Conservation (phyloP, 2,888 invertebrate genomes). For the Tetragonisca angustula region DNA sequence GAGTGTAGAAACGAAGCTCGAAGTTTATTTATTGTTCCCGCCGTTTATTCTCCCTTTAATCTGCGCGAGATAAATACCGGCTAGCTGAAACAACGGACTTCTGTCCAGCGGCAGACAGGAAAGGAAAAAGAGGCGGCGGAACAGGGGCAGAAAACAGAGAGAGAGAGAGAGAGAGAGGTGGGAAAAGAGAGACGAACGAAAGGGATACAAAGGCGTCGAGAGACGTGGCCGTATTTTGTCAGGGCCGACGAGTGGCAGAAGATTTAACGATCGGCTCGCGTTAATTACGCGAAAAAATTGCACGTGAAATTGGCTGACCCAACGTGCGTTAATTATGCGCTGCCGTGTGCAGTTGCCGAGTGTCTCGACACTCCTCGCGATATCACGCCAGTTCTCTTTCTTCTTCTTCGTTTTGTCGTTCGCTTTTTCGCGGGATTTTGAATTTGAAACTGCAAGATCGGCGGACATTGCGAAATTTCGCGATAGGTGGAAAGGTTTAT, state of each 20-base stretch:
- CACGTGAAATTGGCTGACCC: constrained; percentile 26
- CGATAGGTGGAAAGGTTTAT: too few species aligned
- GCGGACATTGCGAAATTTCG: too few species aligned
- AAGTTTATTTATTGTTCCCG: constrained; percentile 65
- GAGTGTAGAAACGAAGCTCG: constrained; percentile 14
- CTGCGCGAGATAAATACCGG: constrained; percentile 66
- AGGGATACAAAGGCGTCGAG: constrained; percentile 19
- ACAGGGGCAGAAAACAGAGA: not conserved
- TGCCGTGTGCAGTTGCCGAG: not conserved
- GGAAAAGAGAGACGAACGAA: not conserved
- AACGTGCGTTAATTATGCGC: not conserved
- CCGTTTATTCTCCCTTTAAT: constrained; percentile 68
- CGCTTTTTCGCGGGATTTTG: not conserved
- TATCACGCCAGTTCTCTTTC: not conserved
- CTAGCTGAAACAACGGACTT: constrained; percentile 54
- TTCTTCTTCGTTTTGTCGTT: too few species aligned
- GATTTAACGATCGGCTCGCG: constrained; percentile 23
- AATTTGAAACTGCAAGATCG: too few species aligned
- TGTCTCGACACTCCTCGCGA: not conserved
- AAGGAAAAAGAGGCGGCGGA: constrained; percentile 18
- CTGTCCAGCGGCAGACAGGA: constrained; percentile 40
- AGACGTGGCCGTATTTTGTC: constrained; percentile 28
- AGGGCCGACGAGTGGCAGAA: not conserved
- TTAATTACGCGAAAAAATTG: constrained; percentile 23
- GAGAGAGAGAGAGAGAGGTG: constrained; percentile 4